These are phyloP conservation scores for Enteromius radiatus DNA, from an alignment of 2,797 vertebrate species.

Conservation along the genomic window DNA sequence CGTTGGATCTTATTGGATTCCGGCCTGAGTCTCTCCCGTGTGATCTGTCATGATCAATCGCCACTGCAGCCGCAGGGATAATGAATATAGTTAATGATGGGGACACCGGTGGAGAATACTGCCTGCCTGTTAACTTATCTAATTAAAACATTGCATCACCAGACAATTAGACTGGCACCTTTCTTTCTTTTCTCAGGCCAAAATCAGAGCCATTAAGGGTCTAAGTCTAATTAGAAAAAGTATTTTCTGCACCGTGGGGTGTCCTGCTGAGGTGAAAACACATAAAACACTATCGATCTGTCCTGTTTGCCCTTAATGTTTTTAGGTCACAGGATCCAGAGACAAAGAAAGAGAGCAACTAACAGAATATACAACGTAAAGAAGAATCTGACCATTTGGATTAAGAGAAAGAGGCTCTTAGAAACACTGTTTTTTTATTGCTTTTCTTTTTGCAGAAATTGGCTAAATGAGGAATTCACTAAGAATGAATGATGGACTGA, in stretches of 20 bases:
- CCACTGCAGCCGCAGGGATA: conserved; percentile 68
- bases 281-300: conserved; percentile 76
- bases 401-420: background rate
- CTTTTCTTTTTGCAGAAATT: conserved; percentile 1
- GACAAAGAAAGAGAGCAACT: conserved; percentile 15
- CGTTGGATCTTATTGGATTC: conserved; percentile 50
- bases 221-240: conserved; percentile 76
- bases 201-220: conserved; percentile 76
- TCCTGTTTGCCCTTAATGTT: conserved; percentile 52
- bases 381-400: background rate
- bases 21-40: conserved; percentile 47
- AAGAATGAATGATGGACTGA: background rate
- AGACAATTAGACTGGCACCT: conserved; percentile 70
- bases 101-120: conserved; percentile 64
- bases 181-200: conserved; percentile 59
- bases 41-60: conserved; percentile 77
- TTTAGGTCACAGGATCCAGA: conserved; percentile 19
- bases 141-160: conserved; percentile 77
- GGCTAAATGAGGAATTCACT: background rate
- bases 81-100: conserved; percentile 75
- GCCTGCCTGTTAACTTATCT: conserved; percentile 77
- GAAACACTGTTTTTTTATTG: too few relatives aligned
- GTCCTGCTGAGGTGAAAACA: conserved; percentile 70
- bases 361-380: background rate
- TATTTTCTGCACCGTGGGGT: conserved; percentile 73